Evolutionary conservation across 2,113 vertebrate species (phyloP), one percentile per base, ranked within the genome.

Genomic region (Plecotus auritus): DNA sequence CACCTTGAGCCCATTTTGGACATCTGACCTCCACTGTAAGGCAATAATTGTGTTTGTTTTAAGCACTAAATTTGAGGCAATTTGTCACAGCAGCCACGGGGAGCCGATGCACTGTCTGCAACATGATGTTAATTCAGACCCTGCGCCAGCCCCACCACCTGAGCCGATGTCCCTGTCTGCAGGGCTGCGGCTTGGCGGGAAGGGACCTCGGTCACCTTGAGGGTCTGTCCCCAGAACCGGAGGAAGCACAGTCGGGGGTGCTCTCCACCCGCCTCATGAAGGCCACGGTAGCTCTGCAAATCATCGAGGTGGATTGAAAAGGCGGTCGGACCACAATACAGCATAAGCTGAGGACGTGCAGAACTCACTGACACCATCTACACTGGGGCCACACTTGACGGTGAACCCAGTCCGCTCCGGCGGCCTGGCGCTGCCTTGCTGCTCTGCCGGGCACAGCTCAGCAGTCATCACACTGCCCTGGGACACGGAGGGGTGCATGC

Each of bases 31-130:
- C 59, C 45, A 18, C 59, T 0, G 45, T 2, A 14, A 32, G 11
- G 59, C 64, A 37, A 20, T 4, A 49, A 32, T 32, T 14, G 22
- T 56, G 26, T 12, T 7, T 4, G 16, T 17, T 14, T 17, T 61
- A 28, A 76, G 40, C 40, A 28, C 13, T 26, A 17, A 2, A 7
- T 26, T 5, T 28, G n/a, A 0, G 28, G 28, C 23, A 17, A 61
- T 30, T 20, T 4, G n/a, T 30, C 7, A 47, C 14, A 8, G 23
- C 23, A 20, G 23, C 47, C 2, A 10, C 6, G 10, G 10, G 30
- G n/a, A 14, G 59, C 20, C 1, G 5, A 17, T 7, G 5, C 30
- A 1, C 20, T 17, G 1, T 4, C 9, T n/a, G 16, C 1, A 1
- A 35, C 5, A 1, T 2, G 42, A 9, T 14, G 7, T 69, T 26